Evolutionary conservation across 2,113 vertebrate genomes (phyloP), one percentile per base, ranked within the genome.

Genomic region (Elaphurus davidianus): DNA sequence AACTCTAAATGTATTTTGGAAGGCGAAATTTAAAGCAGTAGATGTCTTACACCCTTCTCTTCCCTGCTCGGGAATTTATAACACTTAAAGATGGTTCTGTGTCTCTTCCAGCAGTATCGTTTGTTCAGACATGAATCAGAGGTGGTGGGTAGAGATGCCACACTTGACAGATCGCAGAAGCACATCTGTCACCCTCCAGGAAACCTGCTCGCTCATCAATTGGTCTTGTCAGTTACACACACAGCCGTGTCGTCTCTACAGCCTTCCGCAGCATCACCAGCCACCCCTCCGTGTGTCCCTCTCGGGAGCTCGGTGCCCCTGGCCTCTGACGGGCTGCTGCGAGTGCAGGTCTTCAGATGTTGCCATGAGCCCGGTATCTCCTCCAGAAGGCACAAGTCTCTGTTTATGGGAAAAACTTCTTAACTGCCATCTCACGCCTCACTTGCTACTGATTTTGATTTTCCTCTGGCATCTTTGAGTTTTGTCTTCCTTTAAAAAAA

Each of bases 161-260:
- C 2, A 0, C 91, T 33, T 97, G 96, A 95, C 96, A 94, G 96
- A 86, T 96, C 71, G 89, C 81, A 79, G 91, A 79, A 90, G 86
- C 7, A 1, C 74, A 90, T 97, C 95, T 96, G 94, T 97, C 97
- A 97, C 93, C 96, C 67, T 87, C 82, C 33, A 45, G 97, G 98
- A 97, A 91, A 33, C 62, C 82, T 1, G 81, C 62, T 83, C 78
- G 2, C 91, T 96, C 93, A 92, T 98, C 96, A 93, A 1, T 91
- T 57, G 96, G 94, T 91, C 93, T 57, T 90, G 97, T 95, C 98
- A 93, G 64, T 89, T 89, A 43, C 8, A 47, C 7, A 54, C 78
- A 57, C 45, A 33, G 52, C 45, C 15, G 11, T 79, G 90, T 94
- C 17, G 5, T 87, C 84, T 95, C 87, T n/a, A 9, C n/a, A 64